Base-by-base conservation (phyloP, 2,888 invertebrate genomes). In the Cheilosia urbana region DNA sequence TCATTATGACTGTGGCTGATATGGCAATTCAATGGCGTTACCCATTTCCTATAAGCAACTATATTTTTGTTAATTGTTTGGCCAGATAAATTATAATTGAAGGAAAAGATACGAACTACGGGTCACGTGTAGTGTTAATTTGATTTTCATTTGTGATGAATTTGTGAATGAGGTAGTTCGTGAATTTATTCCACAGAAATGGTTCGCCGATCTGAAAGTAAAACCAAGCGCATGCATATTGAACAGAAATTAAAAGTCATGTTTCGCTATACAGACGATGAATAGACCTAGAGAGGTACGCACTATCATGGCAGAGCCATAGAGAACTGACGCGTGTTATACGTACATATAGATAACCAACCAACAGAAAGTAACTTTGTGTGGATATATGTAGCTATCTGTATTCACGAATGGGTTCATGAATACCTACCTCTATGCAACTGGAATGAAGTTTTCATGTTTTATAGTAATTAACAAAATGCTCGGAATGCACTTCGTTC, bases 211-310 rank as follows among this genome's bases (percentile, higher is more conserved):
- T 47, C 45, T 47, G 21, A 51, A 15, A 40, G 37, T 5, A 37
- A 49, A 51, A 30, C 9, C 17, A 6, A 40, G 13, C 15, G 34
- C 13, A 58, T 60, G 27, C 34, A 51, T 24, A 76, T 63, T 63
- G 80, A 69, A 81, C 51, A 57, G 76, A 45, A 81, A 76, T 69
- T 69, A 40, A 57, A 76, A 63, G 49, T 63, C 81, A 76, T 81
- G 69, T 66, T 66, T 65, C 40, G 37, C 55, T 51, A 9, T 27
- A 47, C n/a, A 34, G n/a, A 9, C 37, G 34, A 11, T 27, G 53
- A 66, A 11, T 6, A 24, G 53, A 51, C 27, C 27, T 27, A 1
- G 13, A 24, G 21, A 15, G 7, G 5, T 37, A 24, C 51, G 19
- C 53, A 66, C 27, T 5, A 24, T 4, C 21, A 21, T 4, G 24